A percentile compares a stretch with the other conserved stretches of the same genome.
phyloP scores from a whole-genome alignment of 2,113 vertebrate genomes.

The Edolisoma coerulescens region DNA sequence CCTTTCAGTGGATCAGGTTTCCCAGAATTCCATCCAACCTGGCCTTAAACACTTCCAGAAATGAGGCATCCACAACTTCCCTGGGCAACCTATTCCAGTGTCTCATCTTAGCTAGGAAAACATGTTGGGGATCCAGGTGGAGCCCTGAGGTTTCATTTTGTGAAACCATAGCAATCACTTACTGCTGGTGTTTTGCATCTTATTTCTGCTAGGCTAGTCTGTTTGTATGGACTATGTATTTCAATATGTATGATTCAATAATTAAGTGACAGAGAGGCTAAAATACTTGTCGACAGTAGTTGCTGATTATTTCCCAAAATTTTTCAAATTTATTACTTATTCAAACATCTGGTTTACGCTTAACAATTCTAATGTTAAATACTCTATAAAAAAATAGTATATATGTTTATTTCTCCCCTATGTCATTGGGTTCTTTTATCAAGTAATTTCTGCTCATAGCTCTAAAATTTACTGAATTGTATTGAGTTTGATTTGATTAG shows the following conservation, averaged over 20 bases:
- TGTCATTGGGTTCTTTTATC: background rate
- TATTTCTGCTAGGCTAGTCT: background rate
- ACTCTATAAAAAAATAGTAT: background rate
- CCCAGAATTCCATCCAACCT: background rate
- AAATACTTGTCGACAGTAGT: background rate
- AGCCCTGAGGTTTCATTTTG: background rate
- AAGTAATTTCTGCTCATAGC: background rate
- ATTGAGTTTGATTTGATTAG: background rate
- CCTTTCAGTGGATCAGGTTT: background rate
- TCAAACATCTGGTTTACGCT: background rate
- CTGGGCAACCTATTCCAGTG: background rate
- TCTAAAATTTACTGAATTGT: background rate
- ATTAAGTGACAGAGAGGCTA: background rate
- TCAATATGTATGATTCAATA: background rate
- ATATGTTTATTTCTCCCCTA: background rate
- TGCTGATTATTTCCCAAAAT: background rate
- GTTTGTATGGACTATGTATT: background rate
- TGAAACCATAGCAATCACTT: background rate
- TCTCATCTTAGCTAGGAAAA: background rate
- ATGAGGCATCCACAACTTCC: background rate
- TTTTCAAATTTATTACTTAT: background rate
- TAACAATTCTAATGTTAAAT: background rate
- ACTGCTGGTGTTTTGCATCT: background rate
- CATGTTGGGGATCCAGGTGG: background rate
- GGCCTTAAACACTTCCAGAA: background rate